Percentiles rank a stretch among this genome's conserved stretches.
These are phyloP conservation scores for Nestor notabilis DNA, from an alignment of 2,113 vertebrate species.

Conservation along the genomic window DNA sequence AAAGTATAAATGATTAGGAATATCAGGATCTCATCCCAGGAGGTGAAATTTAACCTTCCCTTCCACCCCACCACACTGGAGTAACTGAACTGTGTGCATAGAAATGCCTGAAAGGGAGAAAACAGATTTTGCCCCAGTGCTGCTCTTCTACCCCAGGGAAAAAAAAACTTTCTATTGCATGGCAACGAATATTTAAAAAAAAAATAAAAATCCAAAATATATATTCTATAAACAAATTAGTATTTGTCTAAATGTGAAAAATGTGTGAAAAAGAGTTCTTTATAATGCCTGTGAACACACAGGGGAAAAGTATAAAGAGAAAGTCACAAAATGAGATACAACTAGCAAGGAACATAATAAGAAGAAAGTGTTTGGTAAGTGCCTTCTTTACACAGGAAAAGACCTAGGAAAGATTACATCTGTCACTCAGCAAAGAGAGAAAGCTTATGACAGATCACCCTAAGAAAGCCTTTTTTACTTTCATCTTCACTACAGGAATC, in stretches of 20 bases:
- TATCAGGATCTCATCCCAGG: not conserved
- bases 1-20: not conserved
- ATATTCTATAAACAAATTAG: not conserved
- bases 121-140: not conserved
- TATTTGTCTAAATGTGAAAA: not conserved
- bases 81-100: not conserved
- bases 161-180: not conserved
- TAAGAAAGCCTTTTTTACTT: slow-evolving; percentile 33
- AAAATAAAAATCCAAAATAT: not conserved
- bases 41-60: not conserved
- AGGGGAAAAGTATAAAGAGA: not conserved
- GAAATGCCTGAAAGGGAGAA: not conserved
- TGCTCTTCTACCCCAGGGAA: not conserved
- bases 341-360: not conserved
- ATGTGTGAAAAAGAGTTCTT: not conserved
- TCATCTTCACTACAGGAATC: not conserved
- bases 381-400: not conserved
- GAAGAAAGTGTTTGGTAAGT: slow-evolving; percentile 5
- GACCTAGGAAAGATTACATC: slow-evolving; percentile 24
- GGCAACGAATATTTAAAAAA: not conserved
- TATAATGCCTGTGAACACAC: not conserved
- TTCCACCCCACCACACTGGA: not conserved
- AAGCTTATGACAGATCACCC: slow-evolving; percentile 38
- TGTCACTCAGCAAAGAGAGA: slow-evolving; percentile 39
- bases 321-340: not conserved